A percentile compares a stretch with the other conserved stretches of the same genome.
Conservation (phyloP, 2,888 invertebrate genomes). For the Drosophila villosipedis region DNA sequence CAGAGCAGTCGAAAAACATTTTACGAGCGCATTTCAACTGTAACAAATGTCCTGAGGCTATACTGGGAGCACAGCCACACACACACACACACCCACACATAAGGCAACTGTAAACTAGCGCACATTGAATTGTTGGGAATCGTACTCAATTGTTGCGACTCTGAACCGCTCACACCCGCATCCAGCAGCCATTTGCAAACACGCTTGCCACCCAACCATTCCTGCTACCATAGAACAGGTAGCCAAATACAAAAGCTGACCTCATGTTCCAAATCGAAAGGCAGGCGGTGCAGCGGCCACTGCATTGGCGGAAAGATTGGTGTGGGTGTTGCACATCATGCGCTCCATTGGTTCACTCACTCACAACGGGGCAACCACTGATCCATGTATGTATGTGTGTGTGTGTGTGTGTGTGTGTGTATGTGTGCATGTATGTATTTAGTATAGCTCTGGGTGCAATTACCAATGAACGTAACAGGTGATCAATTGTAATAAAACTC, state of each 20-base stretch:
- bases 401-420: slow-evolving; percentile 15
- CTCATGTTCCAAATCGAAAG: slow-evolving; percentile 71
- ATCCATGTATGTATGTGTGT: slow-evolving; percentile 33
- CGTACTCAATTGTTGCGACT: slow-evolving; percentile 36
- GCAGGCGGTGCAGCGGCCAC: slow-evolving; percentile 39
- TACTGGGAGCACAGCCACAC: slow-evolving; percentile 42
- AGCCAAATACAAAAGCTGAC: slow-evolving; percentile 68
- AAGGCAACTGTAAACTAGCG: slow-evolving; percentile 40
- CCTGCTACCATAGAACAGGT: slow-evolving; percentile 23
- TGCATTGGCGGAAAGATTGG: slow-evolving; percentile 29
- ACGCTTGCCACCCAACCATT: slow-evolving; percentile 3
- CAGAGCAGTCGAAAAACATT: slow-evolving; percentile 64
- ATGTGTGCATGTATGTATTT: slow-evolving; percentile 55
- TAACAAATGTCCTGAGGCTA: slow-evolving; percentile 78
- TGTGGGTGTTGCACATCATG: slow-evolving; percentile 55
- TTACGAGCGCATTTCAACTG: slow-evolving; percentile 81
- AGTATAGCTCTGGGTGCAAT: slow-evolving; percentile 82
- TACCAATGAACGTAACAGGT: slow-evolving; percentile 83
- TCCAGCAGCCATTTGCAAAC: slow-evolving; percentile 20
- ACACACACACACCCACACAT: slow-evolving; percentile 41
- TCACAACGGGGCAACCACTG: slow-evolving; percentile 35
- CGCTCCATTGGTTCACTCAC: slow-evolving; percentile 52
- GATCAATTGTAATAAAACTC: slow-evolving; percentile 84
- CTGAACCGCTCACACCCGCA: slow-evolving; percentile 14
- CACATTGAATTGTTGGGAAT: slow-evolving; percentile 23